Conservation (phyloP, 1,140 invertebrate species). For the Nebria ingens region DNA sequence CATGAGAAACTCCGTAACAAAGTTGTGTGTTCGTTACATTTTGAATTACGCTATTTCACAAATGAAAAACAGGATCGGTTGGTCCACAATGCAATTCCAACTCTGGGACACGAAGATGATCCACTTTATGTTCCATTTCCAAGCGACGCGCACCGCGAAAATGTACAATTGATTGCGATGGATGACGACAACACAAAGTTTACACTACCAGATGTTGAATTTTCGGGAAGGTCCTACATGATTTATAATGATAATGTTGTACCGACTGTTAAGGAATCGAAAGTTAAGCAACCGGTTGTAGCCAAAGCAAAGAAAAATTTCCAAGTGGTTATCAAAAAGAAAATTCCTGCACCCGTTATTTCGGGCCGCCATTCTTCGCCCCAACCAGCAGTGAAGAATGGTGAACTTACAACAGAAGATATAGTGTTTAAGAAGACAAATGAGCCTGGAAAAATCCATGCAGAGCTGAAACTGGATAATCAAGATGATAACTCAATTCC, state of each 20-base stretch:
- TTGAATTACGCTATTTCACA: constrained; percentile 43
- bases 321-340: no score
- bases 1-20: constrained; percentile 46
- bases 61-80: constrained; percentile 34
- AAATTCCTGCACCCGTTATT: no score
- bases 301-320: no score
- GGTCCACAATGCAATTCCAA: constrained; percentile 28
- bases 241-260: constrained; percentile 26
- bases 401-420: no score
- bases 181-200: constrained; percentile 31
- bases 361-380: no score
- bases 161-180: constrained; percentile 28
- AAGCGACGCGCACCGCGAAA: constrained; percentile 9
- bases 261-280: no score
- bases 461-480: no score
- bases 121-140: constrained; percentile 12
- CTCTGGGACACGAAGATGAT: constrained; percentile 21
- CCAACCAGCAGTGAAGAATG: no score
- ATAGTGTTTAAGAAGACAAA: no score
- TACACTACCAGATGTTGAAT: constrained; percentile 26
- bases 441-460: no score
- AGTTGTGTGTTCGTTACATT: constrained; percentile 47
- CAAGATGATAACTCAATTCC: no score
- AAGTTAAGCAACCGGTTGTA: no score
- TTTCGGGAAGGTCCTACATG: constrained; percentile 15